Evolutionary conservation across 2,113 vertebrate species (phyloP).

Genomic region (Leptobrachium leishanense): DNA sequence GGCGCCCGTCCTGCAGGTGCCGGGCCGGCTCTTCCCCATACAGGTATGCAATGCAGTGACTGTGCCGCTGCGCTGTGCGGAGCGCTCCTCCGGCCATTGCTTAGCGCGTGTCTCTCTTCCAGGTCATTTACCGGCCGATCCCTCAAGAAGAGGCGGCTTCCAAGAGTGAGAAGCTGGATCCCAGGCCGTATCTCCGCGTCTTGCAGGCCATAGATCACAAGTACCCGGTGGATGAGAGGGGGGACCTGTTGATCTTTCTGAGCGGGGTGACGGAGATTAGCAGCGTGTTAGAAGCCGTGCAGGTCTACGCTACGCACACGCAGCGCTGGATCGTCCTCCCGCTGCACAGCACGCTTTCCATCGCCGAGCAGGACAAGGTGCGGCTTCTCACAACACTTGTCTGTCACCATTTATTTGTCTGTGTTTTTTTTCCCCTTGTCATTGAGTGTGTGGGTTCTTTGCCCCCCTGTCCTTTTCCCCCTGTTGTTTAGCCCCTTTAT

Average conservation of each 20-base stretch:
- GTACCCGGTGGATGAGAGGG: conserved; percentile 82
- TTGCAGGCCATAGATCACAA: conserved; percentile 86
- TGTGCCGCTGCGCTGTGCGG: no score
- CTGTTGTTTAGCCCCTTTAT: no score
- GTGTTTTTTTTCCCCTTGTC: no score
- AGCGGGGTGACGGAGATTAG: conserved; percentile 87
- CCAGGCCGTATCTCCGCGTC: conserved; percentile 81
- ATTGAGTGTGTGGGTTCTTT: no score
- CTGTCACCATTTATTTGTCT: no score
- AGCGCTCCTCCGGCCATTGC: not conserved
- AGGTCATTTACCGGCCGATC: conserved; percentile 87
- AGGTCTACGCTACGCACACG: conserved; percentile 77
- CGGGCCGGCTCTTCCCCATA: conserved; percentile 86
- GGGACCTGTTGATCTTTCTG: conserved; percentile 89
- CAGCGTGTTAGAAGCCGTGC: conserved; percentile 77
- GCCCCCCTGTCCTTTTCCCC: no score
- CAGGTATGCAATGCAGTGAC: conserved; percentile 64
- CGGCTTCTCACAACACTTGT: no score
- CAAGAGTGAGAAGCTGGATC: conserved; percentile 78
- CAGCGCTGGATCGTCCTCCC: conserved; percentile 85
- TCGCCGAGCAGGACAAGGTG: conserved; percentile 89
- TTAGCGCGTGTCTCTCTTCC: not conserved
- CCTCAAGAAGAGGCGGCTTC: conserved; percentile 65
- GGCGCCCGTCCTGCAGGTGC: conserved; percentile 87
- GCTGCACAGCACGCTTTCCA: conserved; percentile 84